Evolutionary conservation across 2,113 vertebrate species (phyloP).

Genomic region (Tragelaphus strepsiceros): DNA sequence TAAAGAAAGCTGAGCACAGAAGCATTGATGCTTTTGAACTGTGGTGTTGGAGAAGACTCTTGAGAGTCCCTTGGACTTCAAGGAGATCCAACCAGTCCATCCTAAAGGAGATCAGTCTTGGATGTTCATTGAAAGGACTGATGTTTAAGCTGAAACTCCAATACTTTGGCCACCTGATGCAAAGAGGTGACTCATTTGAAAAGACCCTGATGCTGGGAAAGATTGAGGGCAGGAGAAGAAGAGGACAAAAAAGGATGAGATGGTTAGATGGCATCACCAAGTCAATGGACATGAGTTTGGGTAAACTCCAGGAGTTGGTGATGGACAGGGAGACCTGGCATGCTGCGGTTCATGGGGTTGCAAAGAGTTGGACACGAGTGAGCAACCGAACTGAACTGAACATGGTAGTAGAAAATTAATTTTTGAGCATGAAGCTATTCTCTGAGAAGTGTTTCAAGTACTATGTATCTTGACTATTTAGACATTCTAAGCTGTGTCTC

Average conservation of each 20-base stretch:
- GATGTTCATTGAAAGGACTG: not conserved
- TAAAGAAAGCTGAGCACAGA: too few species aligned
- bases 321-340: not conserved
- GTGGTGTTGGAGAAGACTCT: too few species aligned
- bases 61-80: too few species aligned
- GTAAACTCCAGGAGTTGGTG: not conserved
- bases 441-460: not conserved
- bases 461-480: not conserved
- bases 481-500: not conserved
- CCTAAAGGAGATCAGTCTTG: too few species aligned
- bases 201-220: not conserved
- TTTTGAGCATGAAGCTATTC: not conserved
- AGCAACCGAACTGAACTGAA: not conserved
- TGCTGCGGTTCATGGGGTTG: rapidly evolving
- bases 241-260: rapidly evolving
- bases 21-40: too few species aligned
- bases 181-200: not conserved
- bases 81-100: too few species aligned
- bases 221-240: not conserved
- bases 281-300: not conserved
- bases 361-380: rapidly evolving
- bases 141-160: not conserved
- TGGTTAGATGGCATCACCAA: not conserved
- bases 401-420: not conserved
- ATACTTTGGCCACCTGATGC: not conserved